Evolutionary conservation across 2,888 invertebrate genomes (phyloP).

Genomic region (Hoplodrina blanda): DNA sequence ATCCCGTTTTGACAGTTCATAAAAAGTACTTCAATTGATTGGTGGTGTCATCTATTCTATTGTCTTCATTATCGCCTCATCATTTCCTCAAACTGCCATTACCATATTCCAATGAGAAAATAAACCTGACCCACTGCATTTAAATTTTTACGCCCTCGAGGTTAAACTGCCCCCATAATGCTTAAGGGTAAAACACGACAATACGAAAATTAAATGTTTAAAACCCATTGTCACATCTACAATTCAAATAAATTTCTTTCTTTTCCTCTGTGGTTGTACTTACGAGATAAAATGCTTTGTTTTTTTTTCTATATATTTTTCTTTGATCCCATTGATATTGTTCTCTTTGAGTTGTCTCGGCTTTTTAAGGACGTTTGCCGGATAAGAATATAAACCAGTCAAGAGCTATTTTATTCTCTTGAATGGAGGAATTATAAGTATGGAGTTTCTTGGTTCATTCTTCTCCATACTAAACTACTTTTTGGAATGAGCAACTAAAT

Average conservation of each 20-base stretch:
- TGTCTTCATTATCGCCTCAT: conserved; percentile 2
- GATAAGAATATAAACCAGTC: conserved; percentile 30
- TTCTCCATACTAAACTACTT: too few relatives aligned
- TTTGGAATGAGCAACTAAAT: too few relatives aligned
- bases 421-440: conserved; percentile 13
- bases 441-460: too few relatives aligned
- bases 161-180: conserved; percentile 39
- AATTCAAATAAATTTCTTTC: conserved; percentile 64
- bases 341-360: conserved; percentile 53
- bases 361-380: conserved; percentile 32
- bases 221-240: conserved; percentile 63
- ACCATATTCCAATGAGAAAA: conserved; percentile 39
- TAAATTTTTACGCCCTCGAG: conserved; percentile 39
- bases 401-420: conserved; percentile 26
- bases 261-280: conserved; percentile 53
- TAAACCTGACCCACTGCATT: conserved; percentile 39
- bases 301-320: conserved; percentile 50
- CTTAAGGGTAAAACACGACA: conserved; percentile 51
- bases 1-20: too few relatives aligned
- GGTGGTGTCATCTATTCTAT: too few relatives aligned
- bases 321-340: conserved; percentile 62
- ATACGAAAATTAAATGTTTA: conserved; percentile 63
- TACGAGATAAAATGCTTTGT: conserved; percentile 61
- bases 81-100: conserved; percentile 36
- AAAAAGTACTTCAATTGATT: too few relatives aligned